Conservation (phyloP, 2,113 vertebrate genomes). For the Naja naja region DNA sequence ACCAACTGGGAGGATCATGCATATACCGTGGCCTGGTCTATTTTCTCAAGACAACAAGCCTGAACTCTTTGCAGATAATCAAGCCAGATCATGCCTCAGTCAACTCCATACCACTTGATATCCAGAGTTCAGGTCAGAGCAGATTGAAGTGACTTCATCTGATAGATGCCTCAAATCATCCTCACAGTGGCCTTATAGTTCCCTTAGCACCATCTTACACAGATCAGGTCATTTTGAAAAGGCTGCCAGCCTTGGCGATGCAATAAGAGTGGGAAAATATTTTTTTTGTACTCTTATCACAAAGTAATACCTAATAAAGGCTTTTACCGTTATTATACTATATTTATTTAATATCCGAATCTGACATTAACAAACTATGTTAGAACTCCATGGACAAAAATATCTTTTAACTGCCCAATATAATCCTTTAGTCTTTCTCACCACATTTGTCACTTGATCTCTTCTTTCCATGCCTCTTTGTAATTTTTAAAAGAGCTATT, state of each 20-base stretch:
- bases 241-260: background rate
- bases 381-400: background rate
- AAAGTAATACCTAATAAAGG: background rate
- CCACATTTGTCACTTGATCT: background rate
- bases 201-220: background rate
- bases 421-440: background rate
- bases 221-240: background rate
- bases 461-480: constrained; percentile 1
- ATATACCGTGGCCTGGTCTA: background rate
- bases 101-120: background rate
- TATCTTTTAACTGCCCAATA: background rate
- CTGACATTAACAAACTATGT: background rate
- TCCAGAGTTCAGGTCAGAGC: background rate
- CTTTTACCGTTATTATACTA: background rate
- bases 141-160: background rate
- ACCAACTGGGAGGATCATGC: background rate
- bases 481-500: constrained; percentile 18
- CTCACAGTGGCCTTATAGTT: background rate
- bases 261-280: background rate
- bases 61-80: background rate
- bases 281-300: background rate
- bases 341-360: background rate
- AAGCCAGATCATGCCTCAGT: background rate
- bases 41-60: background rate
- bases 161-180: background rate